A percentile compares a stretch with the other conserved stretches of the same genome.
phyloP scores from a whole-genome alignment of 2,113 vertebrate species.

The Phyllostomus discolor region DNA sequence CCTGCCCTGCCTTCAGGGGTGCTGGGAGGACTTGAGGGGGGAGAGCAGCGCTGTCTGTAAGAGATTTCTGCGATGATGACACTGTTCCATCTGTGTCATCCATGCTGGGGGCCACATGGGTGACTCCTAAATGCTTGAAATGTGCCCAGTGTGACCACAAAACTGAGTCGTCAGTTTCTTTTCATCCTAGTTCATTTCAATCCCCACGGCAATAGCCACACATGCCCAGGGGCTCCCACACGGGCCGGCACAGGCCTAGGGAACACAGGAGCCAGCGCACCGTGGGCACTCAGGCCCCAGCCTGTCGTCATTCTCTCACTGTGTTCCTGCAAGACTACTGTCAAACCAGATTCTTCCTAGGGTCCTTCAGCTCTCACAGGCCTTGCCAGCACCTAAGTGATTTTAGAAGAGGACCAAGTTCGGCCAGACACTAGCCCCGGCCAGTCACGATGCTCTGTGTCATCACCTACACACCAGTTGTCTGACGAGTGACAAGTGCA shows the following conservation, averaged over 20 bases:
- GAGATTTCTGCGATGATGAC: accelerated
- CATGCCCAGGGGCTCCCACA: accelerated
- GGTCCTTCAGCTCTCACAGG: not conserved
- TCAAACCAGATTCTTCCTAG: not conserved
- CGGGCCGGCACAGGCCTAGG: too few species aligned
- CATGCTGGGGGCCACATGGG: not conserved
- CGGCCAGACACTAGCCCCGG: not conserved
- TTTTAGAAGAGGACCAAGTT: not conserved
- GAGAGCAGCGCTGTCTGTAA: accelerated
- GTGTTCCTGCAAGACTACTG: not conserved
- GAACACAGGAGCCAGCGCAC: accelerated
- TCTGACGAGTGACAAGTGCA: not conserved
- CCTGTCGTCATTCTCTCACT: accelerated
- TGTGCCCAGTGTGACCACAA: not conserved
- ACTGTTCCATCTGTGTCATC: accelerated
- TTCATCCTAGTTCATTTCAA: not conserved
- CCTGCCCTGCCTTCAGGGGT: too few species aligned
- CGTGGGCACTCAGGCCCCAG: accelerated
- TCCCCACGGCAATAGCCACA: not conserved
- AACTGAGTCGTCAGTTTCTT: not conserved
- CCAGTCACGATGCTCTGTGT: not conserved
- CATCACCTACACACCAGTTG: not conserved
- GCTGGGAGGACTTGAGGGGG: too few species aligned
- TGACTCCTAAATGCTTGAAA: not conserved
- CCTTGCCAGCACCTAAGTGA: not conserved